phyloP scores from a whole-genome alignment of 2,888 invertebrate genomes.

The Glaucopsyche alexis region DNA sequence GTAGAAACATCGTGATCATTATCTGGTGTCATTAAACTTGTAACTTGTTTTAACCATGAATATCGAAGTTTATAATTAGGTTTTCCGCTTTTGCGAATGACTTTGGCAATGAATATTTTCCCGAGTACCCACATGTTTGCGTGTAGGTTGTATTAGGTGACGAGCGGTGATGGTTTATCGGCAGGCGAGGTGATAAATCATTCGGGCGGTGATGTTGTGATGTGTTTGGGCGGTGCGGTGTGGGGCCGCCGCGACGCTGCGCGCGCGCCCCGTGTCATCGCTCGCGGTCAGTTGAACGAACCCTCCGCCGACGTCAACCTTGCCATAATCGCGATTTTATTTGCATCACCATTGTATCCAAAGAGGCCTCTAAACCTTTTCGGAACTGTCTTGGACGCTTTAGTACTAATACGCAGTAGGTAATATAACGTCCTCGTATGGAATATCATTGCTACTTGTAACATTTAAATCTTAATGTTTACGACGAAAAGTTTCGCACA shows the following conservation, averaged over 20 bases:
- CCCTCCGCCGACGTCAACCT: constrained; percentile 76
- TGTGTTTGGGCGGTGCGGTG: constrained; percentile 43
- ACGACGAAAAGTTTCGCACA: not conserved
- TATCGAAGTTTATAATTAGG: constrained; percentile 18
- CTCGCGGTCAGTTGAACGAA: constrained; percentile 79
- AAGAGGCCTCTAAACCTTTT: constrained; percentile 58
- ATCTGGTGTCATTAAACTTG: constrained; percentile 29
- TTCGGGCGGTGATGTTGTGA: constrained; percentile 35
- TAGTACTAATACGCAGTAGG: not conserved
- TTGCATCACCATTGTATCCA: constrained; percentile 74
- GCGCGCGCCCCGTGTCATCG: constrained; percentile 75
- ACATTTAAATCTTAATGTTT: constrained; percentile 3
- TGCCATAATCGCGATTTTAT: constrained; percentile 77
- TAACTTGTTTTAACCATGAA: constrained; percentile 18
- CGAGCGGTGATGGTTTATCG: not conserved
- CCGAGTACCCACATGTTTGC: not conserved
- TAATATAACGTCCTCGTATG: not conserved
- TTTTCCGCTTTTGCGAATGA: constrained; percentile 1
- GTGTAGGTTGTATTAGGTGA: not conserved
- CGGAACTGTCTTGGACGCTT: constrained; percentile 10
- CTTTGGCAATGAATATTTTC: constrained; percentile 12
- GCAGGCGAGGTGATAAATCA: constrained; percentile 20
- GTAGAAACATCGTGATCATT: not conserved
- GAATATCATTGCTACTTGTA: not conserved
- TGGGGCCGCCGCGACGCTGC: constrained; percentile 65